Base-by-base conservation (phyloP, 92 coral and sea anemone genomes). In the Ricordea florida region DNA sequence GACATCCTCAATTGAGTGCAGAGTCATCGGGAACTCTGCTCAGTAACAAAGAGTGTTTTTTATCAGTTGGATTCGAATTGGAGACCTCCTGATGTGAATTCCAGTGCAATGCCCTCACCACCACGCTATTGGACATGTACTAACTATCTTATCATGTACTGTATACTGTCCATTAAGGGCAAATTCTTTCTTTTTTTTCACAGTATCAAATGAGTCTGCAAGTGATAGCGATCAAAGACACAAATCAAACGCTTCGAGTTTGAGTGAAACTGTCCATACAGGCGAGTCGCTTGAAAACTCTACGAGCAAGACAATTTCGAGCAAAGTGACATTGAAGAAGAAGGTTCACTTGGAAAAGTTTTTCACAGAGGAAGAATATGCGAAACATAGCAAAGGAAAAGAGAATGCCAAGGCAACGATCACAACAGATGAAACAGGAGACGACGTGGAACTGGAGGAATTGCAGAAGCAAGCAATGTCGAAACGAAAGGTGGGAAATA, bases 391-490 rank as follows among this genome's bases (percentile, higher is more conserved):
- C 47, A 11, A 34, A 18, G 63, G 1, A 1, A 31, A n/a, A 40
- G 24, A 35, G 25, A 16, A 25, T 8, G 63, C 53, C 24, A 3
- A 38, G 21, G 78, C 43, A 25, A 69, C 74, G 16, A 77, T 84
- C 29, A 46, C 84, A 3, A 32, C 58, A 6, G 61, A 45, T 1
- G 62, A 60, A 41, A 84, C 41, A 45, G 48, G 69, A 16, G 63
- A 78, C 23, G 48, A 53, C 5, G 56, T 69, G 33, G 42, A 70
- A 34, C 65, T 84, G 65, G 89, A 76, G 3, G 80, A 76, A 57
- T 33, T 45, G 34, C 60, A 55, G 27, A 77, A 48, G n/a, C 57
- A 84, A 29, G 21, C 60, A 10, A 20, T 46, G 1, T 38, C 44
- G 30, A 27, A 70, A 11, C 28, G 43, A 70, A 70, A 27, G 29